Evolutionary conservation across 1,140 invertebrate genomes (phyloP), one percentile per base, ranked within the genome.

Genomic region (Zaprionus ornatus): DNA sequence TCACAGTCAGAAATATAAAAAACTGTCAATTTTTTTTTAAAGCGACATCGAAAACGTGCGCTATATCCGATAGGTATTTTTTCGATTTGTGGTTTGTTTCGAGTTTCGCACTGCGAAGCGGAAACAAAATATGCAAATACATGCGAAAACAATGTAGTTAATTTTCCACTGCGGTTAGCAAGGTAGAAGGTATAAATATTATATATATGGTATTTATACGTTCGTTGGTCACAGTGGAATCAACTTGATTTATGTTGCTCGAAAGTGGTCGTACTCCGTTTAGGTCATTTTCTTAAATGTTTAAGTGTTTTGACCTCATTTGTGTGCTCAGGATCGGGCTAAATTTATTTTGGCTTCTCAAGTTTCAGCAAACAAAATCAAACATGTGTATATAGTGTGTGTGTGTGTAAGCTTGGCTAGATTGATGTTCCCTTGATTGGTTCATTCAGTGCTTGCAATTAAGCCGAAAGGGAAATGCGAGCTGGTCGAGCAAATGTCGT

Each of bases 81-180:
- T 52, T 48, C 40, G 35, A 61, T 87, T 80, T 83, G 84, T 56
- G 83, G 83, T 74, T 63, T 62, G 32, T 40, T 64, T 50, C 10
- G 69, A 42, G 52, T 19, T 63, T 68, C 63, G 57, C 69, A 57
- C 62, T 66, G 67, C 82, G 71, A 63, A 74, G 66, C 66, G 60
- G 59, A 68, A 72, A 70, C 23, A 55, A 48, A 65, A 74, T 40
- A 35, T 12, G 17, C 50, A 56, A 56, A 62, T 55, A 54, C 29
- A 35, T 42, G 71, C 57, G 19, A 69, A 74, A 62, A 67, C 71
- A 68, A 61, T 70, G 66, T 42, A 70, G 52, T 70, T 74, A 50
- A 74, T 75, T 75, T 75, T 71, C 42, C 54, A 50, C n/a, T 64
- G 73, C 54, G 73, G 73, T 70, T 25, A 23, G 42, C 60, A 40